Evolutionary conservation across 2,888 invertebrate genomes (phyloP).

Genomic region (Andrena haemorrhoa): DNA sequence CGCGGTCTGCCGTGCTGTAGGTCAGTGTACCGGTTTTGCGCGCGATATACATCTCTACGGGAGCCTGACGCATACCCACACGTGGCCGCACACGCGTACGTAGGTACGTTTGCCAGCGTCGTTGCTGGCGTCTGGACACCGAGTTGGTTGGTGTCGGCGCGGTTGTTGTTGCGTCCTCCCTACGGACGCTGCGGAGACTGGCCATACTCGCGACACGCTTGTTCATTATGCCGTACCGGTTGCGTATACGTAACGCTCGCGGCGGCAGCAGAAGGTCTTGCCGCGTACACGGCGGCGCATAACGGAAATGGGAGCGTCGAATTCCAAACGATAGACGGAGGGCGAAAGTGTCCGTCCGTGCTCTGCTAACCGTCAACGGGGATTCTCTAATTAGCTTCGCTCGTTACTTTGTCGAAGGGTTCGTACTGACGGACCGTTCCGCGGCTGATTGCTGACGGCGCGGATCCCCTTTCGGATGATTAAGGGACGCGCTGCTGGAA

Average conservation of each 20-base stretch:
- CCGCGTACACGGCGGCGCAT: slow-evolving; percentile 11
- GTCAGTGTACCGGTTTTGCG: slow-evolving; percentile 78
- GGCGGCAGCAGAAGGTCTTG: not conserved
- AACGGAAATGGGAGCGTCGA: slow-evolving; percentile 53
- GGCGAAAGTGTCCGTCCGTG: slow-evolving; percentile 32
- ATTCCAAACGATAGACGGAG: slow-evolving; percentile 36
- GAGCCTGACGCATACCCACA: slow-evolving; percentile 26
- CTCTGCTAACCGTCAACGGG: slow-evolving; percentile 39
- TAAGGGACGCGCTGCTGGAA: slow-evolving; percentile 1
- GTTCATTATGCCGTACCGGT: slow-evolving; percentile 58
- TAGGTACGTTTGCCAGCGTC: slow-evolving; percentile 5
- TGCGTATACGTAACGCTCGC: slow-evolving; percentile 34
- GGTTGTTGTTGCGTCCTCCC: slow-evolving; percentile 25
- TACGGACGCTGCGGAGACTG: slow-evolving; percentile 20
- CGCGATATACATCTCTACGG: slow-evolving; percentile 58
- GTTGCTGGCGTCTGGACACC: slow-evolving; percentile 16
- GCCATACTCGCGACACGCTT: slow-evolving; percentile 49
- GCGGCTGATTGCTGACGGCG: not conserved
- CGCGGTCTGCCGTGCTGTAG: slow-evolving; percentile 60
- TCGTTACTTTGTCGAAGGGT: slow-evolving; percentile 16
- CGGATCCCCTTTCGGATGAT: slow-evolving; percentile 10
- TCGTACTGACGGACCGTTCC: not conserved
- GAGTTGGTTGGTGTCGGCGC: slow-evolving; percentile 29
- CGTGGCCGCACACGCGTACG: slow-evolving; percentile 18
- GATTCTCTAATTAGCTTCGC: slow-evolving; percentile 54